Evolutionary conservation across 2,113 vertebrate genomes (phyloP).

Genomic region (Pygoscelis antarcticus): DNA sequence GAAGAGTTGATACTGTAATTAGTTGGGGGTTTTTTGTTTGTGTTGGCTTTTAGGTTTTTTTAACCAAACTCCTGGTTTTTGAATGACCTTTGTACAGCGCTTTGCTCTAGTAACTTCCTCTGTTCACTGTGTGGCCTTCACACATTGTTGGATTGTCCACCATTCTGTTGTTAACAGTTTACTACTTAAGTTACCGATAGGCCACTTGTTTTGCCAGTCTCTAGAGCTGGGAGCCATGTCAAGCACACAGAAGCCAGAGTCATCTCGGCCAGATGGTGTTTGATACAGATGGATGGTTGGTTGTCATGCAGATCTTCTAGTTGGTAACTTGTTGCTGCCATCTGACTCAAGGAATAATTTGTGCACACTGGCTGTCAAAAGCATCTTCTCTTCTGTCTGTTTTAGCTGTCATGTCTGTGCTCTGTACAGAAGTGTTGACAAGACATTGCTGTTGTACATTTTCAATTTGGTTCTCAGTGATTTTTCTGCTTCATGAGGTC

Average conservation of each 20-base stretch:
- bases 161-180: conserved; percentile 72
- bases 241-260: conserved; percentile 82
- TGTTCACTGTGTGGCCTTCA: conserved; percentile 45
- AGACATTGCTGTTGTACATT: conserved; percentile 87
- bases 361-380: conserved; percentile 85
- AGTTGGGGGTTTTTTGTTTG: neutral
- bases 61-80: neutral
- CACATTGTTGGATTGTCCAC: conserved; percentile 59
- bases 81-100: neutral
- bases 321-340: conserved; percentile 86
- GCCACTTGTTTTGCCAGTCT: conserved; percentile 82
- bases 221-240: conserved; percentile 78
- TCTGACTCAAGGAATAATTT: conserved; percentile 86
- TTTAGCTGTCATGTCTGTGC: conserved; percentile 86
- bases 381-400: conserved; percentile 87
- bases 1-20: neutral
- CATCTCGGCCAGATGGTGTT: conserved; percentile 83
- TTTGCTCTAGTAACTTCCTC: conserved; percentile 1
- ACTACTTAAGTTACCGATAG: conserved; percentile 72
- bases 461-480: conserved; percentile 83
- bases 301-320: conserved; percentile 85
- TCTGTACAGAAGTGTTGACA: conserved; percentile 87
- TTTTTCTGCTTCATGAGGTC: conserved; percentile 78
- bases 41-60: neutral
- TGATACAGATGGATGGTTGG: conserved; percentile 84